Evolutionary conservation across 2,888 invertebrate species (phyloP), one percentile per base, ranked within the genome.

Genomic region (Drosophila tripunctata): DNA sequence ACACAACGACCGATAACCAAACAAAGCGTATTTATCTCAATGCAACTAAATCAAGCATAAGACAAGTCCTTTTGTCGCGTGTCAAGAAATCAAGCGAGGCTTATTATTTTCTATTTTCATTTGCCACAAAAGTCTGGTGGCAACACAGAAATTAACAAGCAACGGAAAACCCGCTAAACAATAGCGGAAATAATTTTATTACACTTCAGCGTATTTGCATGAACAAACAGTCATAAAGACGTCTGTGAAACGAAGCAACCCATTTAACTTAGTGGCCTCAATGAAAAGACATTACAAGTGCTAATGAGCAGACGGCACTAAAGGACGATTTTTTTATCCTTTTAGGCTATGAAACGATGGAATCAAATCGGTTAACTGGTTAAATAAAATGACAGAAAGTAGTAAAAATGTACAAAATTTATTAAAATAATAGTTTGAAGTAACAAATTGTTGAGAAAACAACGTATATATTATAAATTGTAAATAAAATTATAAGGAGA

Each of bases 161-260:
- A 48, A 44, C 41, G 55, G 50, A n/a, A 56, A 60, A 38, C 14
- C 57, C 44, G 52, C 70, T 65, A 67, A 76, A 78, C 76, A 80
- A 86, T 70, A 65, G 73, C 83, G 78, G 74, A 83, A 80, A 86
- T 83, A 86, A 83, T 83, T 83, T 83, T 80, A 83, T 80, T 71
- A 67, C 48, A 58, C 70, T 69, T 66, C n/a, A 62, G 44, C 66
- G 56, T 68, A 85, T 83, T 83, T 83, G 68, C 83, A 86, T 83
- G 62, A 83, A 62, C 74, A 83, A 85, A 76, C 68, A 70, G 55
- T 65, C 80, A 81, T 81, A 78, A 85, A 80, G 75, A 74, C 70
- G 72, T 66, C 78, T 61, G 47, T 55, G 58, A 50, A 63, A 58
- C 45, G 66, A 56, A 54, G 41, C 43, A 65, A 70, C 41, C 64